Percentiles rank a stretch among this genome's conserved stretches.
These are phyloP conservation scores for Apoda limacodes DNA, from an alignment of 2,888 invertebrate species.

Conservation along the genomic window DNA sequence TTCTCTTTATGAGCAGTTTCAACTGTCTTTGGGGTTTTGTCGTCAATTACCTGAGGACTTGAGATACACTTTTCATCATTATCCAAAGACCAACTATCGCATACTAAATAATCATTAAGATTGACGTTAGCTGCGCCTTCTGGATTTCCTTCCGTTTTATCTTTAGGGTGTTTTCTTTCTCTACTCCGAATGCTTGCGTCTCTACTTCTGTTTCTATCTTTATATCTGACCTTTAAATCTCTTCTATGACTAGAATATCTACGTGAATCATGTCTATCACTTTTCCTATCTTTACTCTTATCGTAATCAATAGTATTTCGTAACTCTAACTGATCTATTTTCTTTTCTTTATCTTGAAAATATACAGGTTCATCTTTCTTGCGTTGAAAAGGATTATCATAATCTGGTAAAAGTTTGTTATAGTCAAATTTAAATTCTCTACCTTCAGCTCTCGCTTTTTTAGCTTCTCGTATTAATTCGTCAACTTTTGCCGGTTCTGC, in stretches of 20 bases:
- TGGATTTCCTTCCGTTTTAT: constrained; percentile 21
- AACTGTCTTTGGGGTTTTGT: too few species aligned
- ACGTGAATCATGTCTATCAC: constrained; percentile 24
- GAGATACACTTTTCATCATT: constrained; percentile 40
- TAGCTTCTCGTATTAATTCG: constrained; percentile 53
- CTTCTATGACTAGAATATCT: constrained; percentile 22
- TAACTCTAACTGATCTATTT: too few species aligned
- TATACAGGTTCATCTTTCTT: constrained; percentile 32
- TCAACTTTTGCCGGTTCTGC: constrained; percentile 53
- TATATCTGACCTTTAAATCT: constrained; percentile 23
- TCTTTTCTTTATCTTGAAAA: constrained; percentile 24
- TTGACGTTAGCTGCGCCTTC: constrained; percentile 44
- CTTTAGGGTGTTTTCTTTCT: constrained; percentile 22
- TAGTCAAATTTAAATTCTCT: constrained; percentile 57
- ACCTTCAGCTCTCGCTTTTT: constrained; percentile 51
- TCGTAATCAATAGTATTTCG: constrained; percentile 14
- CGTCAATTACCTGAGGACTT: constrained; percentile 38
- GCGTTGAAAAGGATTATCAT: constrained; percentile 58
- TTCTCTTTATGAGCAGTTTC: constrained; percentile 20
- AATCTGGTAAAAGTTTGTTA: constrained; percentile 50
- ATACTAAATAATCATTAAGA: constrained; percentile 53
- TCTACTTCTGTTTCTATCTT: constrained; percentile 21
- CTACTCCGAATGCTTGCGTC: too few species aligned
- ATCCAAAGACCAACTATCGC: constrained; percentile 62
- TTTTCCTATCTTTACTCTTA: constrained; percentile 21